phyloP scores from a whole-genome alignment of 2,888 invertebrate species.

The Lasius platythorax region DNA sequence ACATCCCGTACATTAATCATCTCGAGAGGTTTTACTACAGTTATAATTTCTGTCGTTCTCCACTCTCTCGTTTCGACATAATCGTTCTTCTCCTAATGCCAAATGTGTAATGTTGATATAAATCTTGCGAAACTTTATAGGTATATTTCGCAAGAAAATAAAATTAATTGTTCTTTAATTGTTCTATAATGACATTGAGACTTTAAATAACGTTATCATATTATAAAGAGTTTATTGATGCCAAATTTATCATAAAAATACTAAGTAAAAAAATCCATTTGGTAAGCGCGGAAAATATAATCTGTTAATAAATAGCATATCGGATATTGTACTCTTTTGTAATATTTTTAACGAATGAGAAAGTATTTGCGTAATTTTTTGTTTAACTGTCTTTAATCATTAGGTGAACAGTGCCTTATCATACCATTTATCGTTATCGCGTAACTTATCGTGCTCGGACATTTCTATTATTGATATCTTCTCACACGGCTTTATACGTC shows the following conservation, averaged over 20 bases:
- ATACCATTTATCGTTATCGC: conserved; percentile 66
- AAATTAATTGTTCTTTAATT: neutral
- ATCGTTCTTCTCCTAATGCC: conserved; percentile 15
- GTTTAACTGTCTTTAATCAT: conserved; percentile 68
- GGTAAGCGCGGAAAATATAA: conserved; percentile 1
- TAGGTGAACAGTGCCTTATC: conserved; percentile 64
- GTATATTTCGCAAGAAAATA: neutral
- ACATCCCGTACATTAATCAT: conserved; percentile 63
- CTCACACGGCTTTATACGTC: conserved; percentile 58
- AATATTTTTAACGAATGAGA: conserved; percentile 26
- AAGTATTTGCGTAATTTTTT: conserved; percentile 50
- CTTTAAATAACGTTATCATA: neutral
- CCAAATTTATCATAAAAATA: conserved; percentile 9
- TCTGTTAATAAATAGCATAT: conserved; percentile 18
- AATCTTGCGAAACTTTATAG: neutral
- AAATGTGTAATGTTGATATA: neutral
- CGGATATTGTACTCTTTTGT: conserved; percentile 2
- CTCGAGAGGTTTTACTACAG: conserved; percentile 58
- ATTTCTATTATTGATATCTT: conserved; percentile 72
- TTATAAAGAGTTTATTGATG: neutral
- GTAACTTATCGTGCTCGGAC: conserved; percentile 61
- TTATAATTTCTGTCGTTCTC: conserved; percentile 35
- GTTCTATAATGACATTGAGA: neutral
- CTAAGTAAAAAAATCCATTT: neutral
- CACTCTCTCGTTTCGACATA: neutral